Conservation (phyloP, 2,888 invertebrate species). For the Drosophila nr. fundita region DNA sequence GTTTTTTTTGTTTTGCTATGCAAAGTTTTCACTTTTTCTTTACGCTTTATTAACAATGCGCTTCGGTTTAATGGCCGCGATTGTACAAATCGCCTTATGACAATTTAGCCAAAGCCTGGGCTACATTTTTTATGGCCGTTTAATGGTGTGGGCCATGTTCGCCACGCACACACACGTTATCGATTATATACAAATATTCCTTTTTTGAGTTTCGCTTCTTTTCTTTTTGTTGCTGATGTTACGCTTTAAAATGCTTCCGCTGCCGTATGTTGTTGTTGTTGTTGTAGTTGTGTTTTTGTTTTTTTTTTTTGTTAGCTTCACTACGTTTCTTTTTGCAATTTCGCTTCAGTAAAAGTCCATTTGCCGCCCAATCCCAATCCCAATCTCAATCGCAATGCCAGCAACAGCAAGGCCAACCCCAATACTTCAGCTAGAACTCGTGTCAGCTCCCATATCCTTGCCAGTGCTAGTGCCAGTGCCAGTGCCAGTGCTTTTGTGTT, state of each 20-base stretch:
- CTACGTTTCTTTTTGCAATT: constrained; percentile 58
- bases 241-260: constrained; percentile 79
- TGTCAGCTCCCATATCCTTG: not conserved
- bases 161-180: constrained; percentile 64
- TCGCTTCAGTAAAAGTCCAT: constrained; percentile 71
- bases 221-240: constrained; percentile 48
- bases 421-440: constrained; percentile 18
- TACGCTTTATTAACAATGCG: constrained; percentile 80
- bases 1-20: constrained; percentile 50
- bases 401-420: constrained; percentile 55
- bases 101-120: constrained; percentile 67
- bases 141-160: constrained; percentile 66
- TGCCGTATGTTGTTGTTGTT: constrained; percentile 32
- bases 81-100: constrained; percentile 82
- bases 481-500: constrained; percentile 11
- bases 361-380: constrained; percentile 54
- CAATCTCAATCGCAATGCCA: constrained; percentile 21
- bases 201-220: constrained; percentile 47
- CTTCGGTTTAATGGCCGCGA: constrained; percentile 78
- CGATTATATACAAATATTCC: constrained; percentile 54
- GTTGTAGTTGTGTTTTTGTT: constrained; percentile 27
- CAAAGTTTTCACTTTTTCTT: constrained; percentile 62
- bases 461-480: not conserved
- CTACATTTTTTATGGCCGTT: constrained; percentile 77
- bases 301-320: constrained; percentile 16